These are phyloP conservation scores for Eristalinus sepulchralis DNA, from an alignment of 2,888 invertebrate genomes.

Conservation along the genomic window DNA sequence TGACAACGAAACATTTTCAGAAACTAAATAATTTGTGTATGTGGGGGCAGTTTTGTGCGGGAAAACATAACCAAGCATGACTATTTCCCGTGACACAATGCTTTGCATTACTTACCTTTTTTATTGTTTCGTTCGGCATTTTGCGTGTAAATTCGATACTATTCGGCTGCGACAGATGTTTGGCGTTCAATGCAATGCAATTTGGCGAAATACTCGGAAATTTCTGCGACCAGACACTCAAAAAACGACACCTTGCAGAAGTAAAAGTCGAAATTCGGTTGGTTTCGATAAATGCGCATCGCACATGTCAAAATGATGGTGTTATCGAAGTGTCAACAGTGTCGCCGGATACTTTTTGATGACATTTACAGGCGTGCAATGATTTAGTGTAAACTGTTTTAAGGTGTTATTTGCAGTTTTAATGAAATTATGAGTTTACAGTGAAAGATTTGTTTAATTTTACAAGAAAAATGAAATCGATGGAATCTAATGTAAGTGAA, in stretches of 20 bases:
- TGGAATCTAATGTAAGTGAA: neutral
- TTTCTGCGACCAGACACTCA: conserved; percentile 61
- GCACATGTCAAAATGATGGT: conserved; percentile 57
- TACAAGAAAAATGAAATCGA: neutral
- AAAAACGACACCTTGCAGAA: conserved; percentile 65
- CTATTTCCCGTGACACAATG: neutral
- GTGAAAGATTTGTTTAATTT: neutral
- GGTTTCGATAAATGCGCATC: conserved; percentile 54
- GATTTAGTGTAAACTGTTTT: too few relatives aligned
- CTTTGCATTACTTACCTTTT: conserved; percentile 74
- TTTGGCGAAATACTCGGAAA: conserved; percentile 25
- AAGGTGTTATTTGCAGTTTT: too few relatives aligned
- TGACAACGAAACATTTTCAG: neutral
- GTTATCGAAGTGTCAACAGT: conserved; percentile 49
- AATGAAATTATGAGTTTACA: neutral
- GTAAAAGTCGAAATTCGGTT: conserved; percentile 60
- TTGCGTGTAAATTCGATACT: conserved; percentile 40
- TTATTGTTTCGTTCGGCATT: conserved; percentile 79
- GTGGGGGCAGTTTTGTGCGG: conserved; percentile 43
- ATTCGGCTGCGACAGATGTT: conserved; percentile 27
- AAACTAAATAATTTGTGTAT: conserved; percentile 3
- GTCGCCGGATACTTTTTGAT: neutral
- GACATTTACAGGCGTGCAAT: too few relatives aligned
- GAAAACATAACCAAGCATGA: conserved; percentile 70
- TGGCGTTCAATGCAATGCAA: conserved; percentile 7